Evolutionary conservation across 2,113 vertebrate genomes (phyloP), one percentile per base, ranked within the genome.

Genomic region (Microcebus tavaratra): DNA sequence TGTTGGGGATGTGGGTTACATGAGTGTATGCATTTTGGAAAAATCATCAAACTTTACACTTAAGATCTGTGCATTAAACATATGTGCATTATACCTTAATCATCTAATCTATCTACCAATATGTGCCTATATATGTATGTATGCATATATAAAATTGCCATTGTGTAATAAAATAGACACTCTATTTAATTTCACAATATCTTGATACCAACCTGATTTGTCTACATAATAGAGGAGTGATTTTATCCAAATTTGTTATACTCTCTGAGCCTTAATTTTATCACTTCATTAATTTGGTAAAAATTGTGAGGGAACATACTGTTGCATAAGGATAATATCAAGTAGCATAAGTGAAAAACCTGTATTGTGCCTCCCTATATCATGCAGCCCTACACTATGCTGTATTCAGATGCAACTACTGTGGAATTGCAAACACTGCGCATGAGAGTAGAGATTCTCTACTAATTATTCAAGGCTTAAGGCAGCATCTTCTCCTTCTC

Each of bases 351-450:
- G 29, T 15, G 65, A 50, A 31, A 67, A n/a, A 6, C 10, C 34
- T 59, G 0, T 10, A 0, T 12, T 9, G 1, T 2, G 1, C 10
- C 20, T 13, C 34, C 11, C 17, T 18, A 55, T 55, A 55, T 55
- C 63, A 65, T 67, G 63, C 27, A 57, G 55, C 55, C 55, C 20
- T 42, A 0, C 5, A 31, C 15, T 3, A 5, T 1, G 1, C 31
- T 34, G 21, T 8, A 0, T 12, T 3, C 6, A 34, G 34, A 15
- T 5, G 25, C 48, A 39, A 1, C 36, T 3, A 1, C 4, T 39
- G 2, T 3, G 39, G 15, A 23, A 36, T 3, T 48, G 18, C n/a
- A 23, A 15, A 15, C 6, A 29, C 36, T 63, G 15, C 7, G 18
- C 50, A 57, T 27, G 15, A 73, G 10, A 21, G 12, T 8, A 31